These are phyloP conservation scores for Melitaea cinxia DNA, from an alignment of 1,140 invertebrate genomes.

Conservation along the genomic window DNA sequence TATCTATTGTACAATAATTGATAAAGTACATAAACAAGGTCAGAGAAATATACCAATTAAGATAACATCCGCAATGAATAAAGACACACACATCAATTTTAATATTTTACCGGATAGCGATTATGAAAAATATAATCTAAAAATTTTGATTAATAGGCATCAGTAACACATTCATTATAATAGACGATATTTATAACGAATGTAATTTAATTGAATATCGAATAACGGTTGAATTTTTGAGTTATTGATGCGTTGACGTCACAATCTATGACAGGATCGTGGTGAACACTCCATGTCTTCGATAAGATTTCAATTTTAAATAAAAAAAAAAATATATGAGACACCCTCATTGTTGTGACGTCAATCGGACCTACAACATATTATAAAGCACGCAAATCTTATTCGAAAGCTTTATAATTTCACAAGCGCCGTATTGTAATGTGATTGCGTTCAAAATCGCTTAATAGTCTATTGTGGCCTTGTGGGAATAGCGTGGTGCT, in stretches of 20 bases:
- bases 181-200: constrained; percentile 17
- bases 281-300: constrained; percentile 63
- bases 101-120: constrained; percentile 13
- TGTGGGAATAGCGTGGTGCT: constrained; percentile 45
- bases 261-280: constrained; percentile 41
- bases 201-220: constrained; percentile 14
- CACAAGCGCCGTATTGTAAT: constrained; percentile 21
- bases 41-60: background rate
- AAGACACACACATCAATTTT: constrained; percentile 6
- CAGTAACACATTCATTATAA: constrained; percentile 6
- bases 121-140: constrained; percentile 12
- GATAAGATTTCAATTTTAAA: constrained; percentile 63
- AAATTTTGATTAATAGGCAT: constrained; percentile 10
- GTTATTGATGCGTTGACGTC: background rate
- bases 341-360: constrained; percentile 70
- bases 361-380: constrained; percentile 73
- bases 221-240: constrained; percentile 14
- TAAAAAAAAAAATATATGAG: constrained; percentile 66
- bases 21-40: background rate
- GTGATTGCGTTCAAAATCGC: constrained; percentile 39
- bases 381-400: constrained; percentile 47
- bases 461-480: constrained; percentile 35
- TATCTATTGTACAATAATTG: too few species aligned
- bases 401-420: constrained; percentile 19
- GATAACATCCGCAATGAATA: background rate